Conservation (phyloP, 2,888 invertebrate species). For the Ethmia dodecea region DNA sequence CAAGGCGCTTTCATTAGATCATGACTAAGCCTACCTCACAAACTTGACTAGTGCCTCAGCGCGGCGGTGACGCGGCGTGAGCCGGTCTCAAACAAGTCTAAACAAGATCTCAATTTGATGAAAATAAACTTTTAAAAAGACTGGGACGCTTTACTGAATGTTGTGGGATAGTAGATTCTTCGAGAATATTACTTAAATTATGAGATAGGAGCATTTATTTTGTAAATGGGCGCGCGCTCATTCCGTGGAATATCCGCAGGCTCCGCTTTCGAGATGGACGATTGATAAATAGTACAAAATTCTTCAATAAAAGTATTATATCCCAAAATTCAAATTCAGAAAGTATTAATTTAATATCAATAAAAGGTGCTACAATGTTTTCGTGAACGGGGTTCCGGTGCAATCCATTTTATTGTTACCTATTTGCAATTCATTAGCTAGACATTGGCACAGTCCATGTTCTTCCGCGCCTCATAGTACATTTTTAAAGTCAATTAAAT, state of each 20-base stretch:
- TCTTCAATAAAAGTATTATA: conserved; percentile 70
- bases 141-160: conserved; percentile 78
- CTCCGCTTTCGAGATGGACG: conserved; percentile 52
- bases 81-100: conserved; percentile 68
- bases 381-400: conserved; percentile 39
- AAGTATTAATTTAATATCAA: conserved; percentile 66
- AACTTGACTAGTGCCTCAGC: conserved; percentile 57
- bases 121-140: conserved; percentile 76
- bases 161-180: conserved; percentile 76
- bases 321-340: conserved; percentile 67
- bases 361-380: conserved; percentile 50
- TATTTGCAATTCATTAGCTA: conserved; percentile 20
- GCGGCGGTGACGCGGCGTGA: conserved; percentile 28
- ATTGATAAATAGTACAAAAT: conserved; percentile 72
- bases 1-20: conserved; percentile 78
- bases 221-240: conserved; percentile 39
- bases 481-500: conserved; percentile 49
- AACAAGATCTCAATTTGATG: conserved; percentile 78
- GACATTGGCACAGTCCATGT: conserved; percentile 53
- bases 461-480: conserved; percentile 57
- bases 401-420: conserved; percentile 22
- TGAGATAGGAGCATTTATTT: conserved; percentile 73
- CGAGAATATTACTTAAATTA: conserved; percentile 74
- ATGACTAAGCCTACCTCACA: conserved; percentile 78
- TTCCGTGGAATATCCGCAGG: conserved; percentile 36